Base-by-base conservation (phyloP, 1,140 invertebrate species). In the Apocrypta bakeri region DNA sequence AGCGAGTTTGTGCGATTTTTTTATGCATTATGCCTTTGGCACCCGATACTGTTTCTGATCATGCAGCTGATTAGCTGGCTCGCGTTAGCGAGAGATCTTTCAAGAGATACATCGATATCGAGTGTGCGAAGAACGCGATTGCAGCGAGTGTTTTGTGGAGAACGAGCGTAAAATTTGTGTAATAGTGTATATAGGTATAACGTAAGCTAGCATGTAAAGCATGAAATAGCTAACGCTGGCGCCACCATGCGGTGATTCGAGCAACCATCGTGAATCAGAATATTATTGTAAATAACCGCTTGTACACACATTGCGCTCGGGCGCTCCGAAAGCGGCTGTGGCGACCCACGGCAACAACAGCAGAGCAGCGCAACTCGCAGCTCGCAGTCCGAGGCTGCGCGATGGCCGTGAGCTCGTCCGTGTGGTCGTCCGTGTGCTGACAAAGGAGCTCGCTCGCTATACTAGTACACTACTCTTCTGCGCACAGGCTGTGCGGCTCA, bases 361-460 rank as follows among this genome's bases (percentile, higher is more conserved):
- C 14, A 61, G 56, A n/a, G 56, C 56, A 61, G 3, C 2, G 4
- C 11, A 14, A 3, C 56, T 61, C 56, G 14, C 4, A 14, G 56
- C 56, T 4, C 56, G 48, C 8, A 21, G 48, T 56, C 4, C 48
- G 48, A 56, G 48, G 48, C 48, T 56, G 17, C 48, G 3, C 33
- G 48, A 2, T 56, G 48, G 48, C 48, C 48, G 48, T 56, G 48
- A 56, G 48, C 48, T 56, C 63, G 63, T 66, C 63, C 61, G 61
- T 64, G n/a, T n/a, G 48, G 17, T 56, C 63, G 63, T 66, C 63
- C 63, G 63, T 11, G 61, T 27, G 63, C 63, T 66, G 63, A 66
- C 63, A 66, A 66, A 66, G 63, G 63, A 25, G 63, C 24, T 25
- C 63, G 63, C 24, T 56, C 21, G 14, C 48, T 56, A 56, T 17